Percentiles rank a stretch among this genome's conserved stretches.
Evolutionary conservation across 1,140 invertebrate species (phyloP).

Genomic region (Melitaea cinxia): DNA sequence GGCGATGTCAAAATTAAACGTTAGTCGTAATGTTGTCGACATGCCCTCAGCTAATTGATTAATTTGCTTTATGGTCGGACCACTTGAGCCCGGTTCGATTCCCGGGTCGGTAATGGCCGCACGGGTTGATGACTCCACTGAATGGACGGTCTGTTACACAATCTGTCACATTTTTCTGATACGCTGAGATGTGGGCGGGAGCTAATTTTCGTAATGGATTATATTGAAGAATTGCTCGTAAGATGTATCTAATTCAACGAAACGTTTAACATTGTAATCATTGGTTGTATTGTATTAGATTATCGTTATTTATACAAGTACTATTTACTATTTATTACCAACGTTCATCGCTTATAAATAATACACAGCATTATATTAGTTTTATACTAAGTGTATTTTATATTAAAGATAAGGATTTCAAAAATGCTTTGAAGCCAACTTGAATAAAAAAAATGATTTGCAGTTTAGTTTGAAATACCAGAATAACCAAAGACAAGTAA

Average conservation of each 20-base stretch:
- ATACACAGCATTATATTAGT: too few species aligned
- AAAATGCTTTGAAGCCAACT: too few species aligned
- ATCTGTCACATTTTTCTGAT: constrained; percentile 77
- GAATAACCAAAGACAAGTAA: too few species aligned
- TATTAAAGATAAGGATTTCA: too few species aligned
- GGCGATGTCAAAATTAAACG: constrained; percentile 76
- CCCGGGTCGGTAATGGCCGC: constrained; percentile 60
- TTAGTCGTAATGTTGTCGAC: constrained; percentile 76
- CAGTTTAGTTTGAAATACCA: too few species aligned
- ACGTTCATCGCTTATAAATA: too few species aligned
- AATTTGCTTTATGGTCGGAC: constrained; percentile 79
- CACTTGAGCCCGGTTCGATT: constrained; percentile 69
- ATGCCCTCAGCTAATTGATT: constrained; percentile 80
- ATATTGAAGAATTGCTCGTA: constrained; percentile 9
- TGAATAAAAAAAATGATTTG: too few species aligned
- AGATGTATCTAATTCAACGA: constrained; percentile 3
- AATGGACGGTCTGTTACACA: constrained; percentile 71
- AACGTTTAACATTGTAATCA: neutral
- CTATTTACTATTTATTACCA: too few species aligned
- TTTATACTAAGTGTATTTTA: too few species aligned
- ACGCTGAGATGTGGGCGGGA: constrained; percentile 44
- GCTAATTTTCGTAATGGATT: constrained; percentile 58
- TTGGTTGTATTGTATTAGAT: too few species aligned
- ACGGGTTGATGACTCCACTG: constrained; percentile 62
- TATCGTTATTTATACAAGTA: too few species aligned